Conservation (phyloP, 2,113 vertebrate genomes). For the Sphyrna mokarran region DNA sequence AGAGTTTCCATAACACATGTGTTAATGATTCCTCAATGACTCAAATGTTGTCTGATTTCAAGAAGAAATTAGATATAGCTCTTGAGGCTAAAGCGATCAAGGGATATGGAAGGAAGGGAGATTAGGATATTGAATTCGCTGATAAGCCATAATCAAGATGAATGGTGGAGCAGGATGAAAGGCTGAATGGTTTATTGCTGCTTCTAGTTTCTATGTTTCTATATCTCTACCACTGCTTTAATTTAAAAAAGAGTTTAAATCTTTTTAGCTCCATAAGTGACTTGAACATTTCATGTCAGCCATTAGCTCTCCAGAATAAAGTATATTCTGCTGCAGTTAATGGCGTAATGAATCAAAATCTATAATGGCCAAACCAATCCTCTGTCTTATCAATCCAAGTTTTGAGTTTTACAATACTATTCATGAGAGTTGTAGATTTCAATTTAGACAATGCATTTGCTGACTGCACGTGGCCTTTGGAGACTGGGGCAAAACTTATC, state of each 20-base stretch:
- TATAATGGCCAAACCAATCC: neutral
- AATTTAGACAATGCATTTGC: neutral
- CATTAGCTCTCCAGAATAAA: neutral
- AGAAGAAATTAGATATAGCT: too few relatives aligned
- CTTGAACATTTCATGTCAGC: neutral
- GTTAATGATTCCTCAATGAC: neutral
- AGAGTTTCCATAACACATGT: neutral
- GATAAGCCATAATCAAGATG: too few relatives aligned
- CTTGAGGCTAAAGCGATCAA: too few relatives aligned
- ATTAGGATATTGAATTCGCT: too few relatives aligned
- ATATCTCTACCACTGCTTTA: neutral
- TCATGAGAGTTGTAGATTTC: neutral
- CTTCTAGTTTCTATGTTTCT: too few relatives aligned
- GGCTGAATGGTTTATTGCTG: too few relatives aligned
- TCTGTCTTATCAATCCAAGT: neutral
- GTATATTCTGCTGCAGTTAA: neutral
- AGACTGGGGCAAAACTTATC: too few relatives aligned
- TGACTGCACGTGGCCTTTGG: neutral
- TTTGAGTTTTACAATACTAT: neutral
- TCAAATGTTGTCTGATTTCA: too few relatives aligned
- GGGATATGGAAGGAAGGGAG: too few relatives aligned
- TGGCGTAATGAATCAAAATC: neutral
- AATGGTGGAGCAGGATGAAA: too few relatives aligned
- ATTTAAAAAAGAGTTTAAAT: neutral
- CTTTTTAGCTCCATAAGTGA: neutral